Base-by-base conservation (phyloP, 2,797 vertebrate genomes). In the Phrynocephalus vlangalii region DNA sequence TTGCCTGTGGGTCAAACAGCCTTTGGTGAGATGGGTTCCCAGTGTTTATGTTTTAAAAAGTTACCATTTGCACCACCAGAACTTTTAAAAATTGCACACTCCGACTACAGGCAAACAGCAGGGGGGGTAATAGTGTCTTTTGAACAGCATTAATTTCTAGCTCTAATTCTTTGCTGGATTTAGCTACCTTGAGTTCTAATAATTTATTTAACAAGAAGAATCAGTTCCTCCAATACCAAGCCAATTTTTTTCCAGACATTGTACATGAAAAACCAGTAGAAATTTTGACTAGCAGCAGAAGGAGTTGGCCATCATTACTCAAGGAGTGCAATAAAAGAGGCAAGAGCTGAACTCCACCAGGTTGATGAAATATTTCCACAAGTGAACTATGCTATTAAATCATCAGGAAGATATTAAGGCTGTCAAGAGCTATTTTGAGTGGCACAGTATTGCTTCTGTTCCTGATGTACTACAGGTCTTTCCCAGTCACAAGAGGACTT, bases 401-500 rank as follows among this genome's bases (percentile, higher is more conserved):
- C 0, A 83, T 70, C n/a, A 87, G 44, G 24, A 87, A 30, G 76
- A 86, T 33, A 88, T 77, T 88, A 87, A 87, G 86, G 68, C 86
- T 71, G 67, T 28, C 38, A 83, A 83, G 52, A 2, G 50, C 89
- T 73, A 88, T 87, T 11, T 73, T 88, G 48, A 88, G 80, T 20
- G 20, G 66, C 33, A 87, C 15, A 79, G 67, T 60, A 50, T 50
- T 72, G 73, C 33, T 63, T 78, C 79, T 28, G 67, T n/a, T 38
- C 86, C 24, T 71, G 30, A 52, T 18, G 70, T 28, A 82, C 7
- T 52, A 77, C 1, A 67, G 33, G 77, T 11, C 20, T 26, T 83
- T 89, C 2, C 30, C 22, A 77, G 67, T 77, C 78, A 86, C 44
- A 89, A 90, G 48, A 20, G 66, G 30, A 33, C n/a, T 77, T 68